Percentiles rank a stretch among this genome's conserved stretches.
These are phyloP conservation scores for Drymodes brunneopygia DNA, from an alignment of 2,113 vertebrate species.

Conservation along the genomic window DNA sequence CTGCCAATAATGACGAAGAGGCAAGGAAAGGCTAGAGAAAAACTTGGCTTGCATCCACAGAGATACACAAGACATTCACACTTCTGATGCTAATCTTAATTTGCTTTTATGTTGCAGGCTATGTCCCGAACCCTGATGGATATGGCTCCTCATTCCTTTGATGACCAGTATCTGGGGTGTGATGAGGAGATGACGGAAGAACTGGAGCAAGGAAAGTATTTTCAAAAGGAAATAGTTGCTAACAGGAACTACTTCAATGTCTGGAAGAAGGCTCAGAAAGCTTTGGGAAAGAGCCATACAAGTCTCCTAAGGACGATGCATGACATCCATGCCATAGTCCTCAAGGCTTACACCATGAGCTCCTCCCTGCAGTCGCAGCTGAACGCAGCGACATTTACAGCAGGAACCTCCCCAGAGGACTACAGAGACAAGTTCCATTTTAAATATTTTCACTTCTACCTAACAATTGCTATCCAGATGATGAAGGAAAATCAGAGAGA, in stretches of 20 bases:
- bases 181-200: conserved; percentile 40
- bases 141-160: conserved; percentile 62
- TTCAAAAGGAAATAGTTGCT: conserved; percentile 45
- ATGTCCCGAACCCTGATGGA: background rate
- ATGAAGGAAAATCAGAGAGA: conserved; percentile 2
- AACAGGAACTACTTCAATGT: background rate
- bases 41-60: background rate
- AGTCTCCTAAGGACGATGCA: conserved; percentile 14
- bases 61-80: background rate
- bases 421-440: conserved; percentile 55
- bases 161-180: conserved; percentile 70
- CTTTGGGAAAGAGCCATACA: background rate
- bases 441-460: conserved; percentile 71
- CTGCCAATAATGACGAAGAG: background rate
- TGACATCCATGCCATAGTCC: conserved; percentile 44
- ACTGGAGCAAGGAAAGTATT: conserved; percentile 49
- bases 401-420: conserved; percentile 21
- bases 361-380: conserved; percentile 57
- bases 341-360: conserved; percentile 70
- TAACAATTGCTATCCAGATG: conserved; percentile 68
- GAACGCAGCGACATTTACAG: conserved; percentile 24
- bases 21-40: background rate
- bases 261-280: conserved; percentile 19
- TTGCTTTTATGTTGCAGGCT: conserved; percentile 27
- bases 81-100: background rate